Base-by-base conservation (phyloP, 2,797 vertebrate genomes). In the Basileuterus tristriatus region DNA sequence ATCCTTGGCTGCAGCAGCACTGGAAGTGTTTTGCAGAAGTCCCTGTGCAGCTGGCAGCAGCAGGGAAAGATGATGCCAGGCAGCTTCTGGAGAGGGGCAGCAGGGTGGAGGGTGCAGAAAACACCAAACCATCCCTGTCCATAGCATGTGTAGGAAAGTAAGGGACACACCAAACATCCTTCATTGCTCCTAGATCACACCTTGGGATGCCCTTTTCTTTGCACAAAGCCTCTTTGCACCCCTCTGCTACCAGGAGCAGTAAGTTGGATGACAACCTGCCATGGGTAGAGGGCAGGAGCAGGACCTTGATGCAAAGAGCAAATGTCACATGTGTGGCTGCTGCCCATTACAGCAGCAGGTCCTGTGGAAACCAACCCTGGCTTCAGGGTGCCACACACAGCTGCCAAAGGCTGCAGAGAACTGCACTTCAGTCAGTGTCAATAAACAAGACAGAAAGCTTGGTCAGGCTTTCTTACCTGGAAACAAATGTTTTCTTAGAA, bases 271-370 rank as follows among this genome's bases (percentile, higher is more conserved):
- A n/a, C 3, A 4, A 15, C 15, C 68, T 49, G 20, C 9, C 37
- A 62, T 0, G 12, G 41, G 30, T 2, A 8, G 21, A 0, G 2
- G 74, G 34, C 72, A 70, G 22, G 36, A 60, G 44, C 50, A 62
- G 59, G 49, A 37, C 9, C 44, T 8, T 14, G 23, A 37, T 18
- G 41, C 15, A 24, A 75, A 77, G 50, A 68, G 19, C 39, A 39
- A 62, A 7, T 0, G 2, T 12, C 1, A 0, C 22, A n/a, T 2
- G 15, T 0, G 0, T 19, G 53, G 32, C 49, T n/a, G 12, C 41
- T 44, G 24, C 11, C 29, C 9, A 0, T 34, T 13, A 16, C 21
- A 11, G 22, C 0, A 0, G 37, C 14, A 10, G 70, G 34, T 30
- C n/a, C 77, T 71, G 37, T 3, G 5, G 70, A 71, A 83, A 41